Percentiles rank a stretch among this genome's conserved stretches.
These are phyloP conservation scores for Ptyas mucosa DNA, from an alignment of 2,113 vertebrate genomes.

Conservation along the genomic window DNA sequence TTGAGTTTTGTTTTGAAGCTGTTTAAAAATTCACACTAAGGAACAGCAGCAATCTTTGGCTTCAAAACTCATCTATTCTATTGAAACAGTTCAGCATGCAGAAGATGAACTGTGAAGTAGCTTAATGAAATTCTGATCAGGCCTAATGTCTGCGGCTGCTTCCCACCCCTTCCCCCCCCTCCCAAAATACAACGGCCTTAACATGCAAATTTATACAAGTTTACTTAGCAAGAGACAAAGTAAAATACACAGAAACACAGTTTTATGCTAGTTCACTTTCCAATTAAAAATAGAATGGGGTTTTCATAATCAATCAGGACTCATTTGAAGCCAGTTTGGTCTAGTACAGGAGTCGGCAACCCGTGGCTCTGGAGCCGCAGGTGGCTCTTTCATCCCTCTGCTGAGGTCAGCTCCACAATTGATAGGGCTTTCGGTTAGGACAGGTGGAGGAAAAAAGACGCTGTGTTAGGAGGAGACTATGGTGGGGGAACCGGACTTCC, in stretches of 20 bases:
- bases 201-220: neutral
- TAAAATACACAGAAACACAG: neutral
- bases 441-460: no score
- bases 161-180: rapidly evolving
- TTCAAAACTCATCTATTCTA: neutral
- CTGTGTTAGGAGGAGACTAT: no score
- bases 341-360: neutral
- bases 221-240: neutral
- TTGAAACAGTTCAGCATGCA: neutral
- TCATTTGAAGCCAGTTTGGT: neutral
- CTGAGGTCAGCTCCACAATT: no score
- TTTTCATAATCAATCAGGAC: neutral
- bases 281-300: neutral
- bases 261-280: neutral
- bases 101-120: neutral
- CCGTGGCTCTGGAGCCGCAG: no score
- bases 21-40: neutral
- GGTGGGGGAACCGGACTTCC: no score
- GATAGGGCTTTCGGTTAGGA: no score
- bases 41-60: neutral
- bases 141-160: neutral
- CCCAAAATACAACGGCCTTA: neutral
- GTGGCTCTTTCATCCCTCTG: no score
- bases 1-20: neutral
- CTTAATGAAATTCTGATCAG: neutral